Evolutionary conservation across 2,888 invertebrate genomes (phyloP), one percentile per base, ranked within the genome.

Genomic region (Nomada fucata): DNA sequence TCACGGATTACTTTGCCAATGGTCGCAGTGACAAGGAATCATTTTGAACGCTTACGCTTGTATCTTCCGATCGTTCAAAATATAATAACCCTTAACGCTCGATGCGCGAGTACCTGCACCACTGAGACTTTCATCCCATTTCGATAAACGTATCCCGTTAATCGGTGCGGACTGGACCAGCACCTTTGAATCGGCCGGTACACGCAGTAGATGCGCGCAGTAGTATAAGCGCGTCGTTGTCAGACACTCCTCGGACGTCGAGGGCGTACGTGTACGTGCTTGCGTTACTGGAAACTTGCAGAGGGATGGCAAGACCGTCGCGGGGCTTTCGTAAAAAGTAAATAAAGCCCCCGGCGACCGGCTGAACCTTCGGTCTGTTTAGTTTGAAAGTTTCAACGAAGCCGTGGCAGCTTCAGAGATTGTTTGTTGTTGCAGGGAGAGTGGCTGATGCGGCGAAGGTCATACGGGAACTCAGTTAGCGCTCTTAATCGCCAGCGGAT

Each of bases 381-480:
- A 84, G 88, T 80, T 87, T 82, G 82, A 84, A 90, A 90, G 87
- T 89, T 90, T 83, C 76, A 68, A 70, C 78, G 82, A 69, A 74
- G 68, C 59, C 47, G 57, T 69, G 53, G 64, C 70, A 60, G 85
- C 86, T 89, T 84, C 76, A 85, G 84, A 78, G 80, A 69, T 88
- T 88, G 90, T 90, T 90, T 90, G 88, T 90, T 89, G 89, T 91
- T 91, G 72, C 91, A 92, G 92, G 86, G 85, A 84, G 91, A 91
- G 87, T 88, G 88, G 85, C 89, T 92, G 86, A 87, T 87, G 85
- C 91, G 92, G 77, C 89, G 90, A 68, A 90, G 88, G 79, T 89
- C 89, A 73, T 92, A 92, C 85, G 92, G 92, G 42, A 89, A 91
- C 77, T 86, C 89, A 47, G 92, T 87, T 79, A 92, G 91, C 72